Percentiles rank a stretch among this genome's conserved stretches.
Evolutionary conservation across 2,797 vertebrate species (phyloP).

Genomic region (Tamandua tetradactyla): DNA sequence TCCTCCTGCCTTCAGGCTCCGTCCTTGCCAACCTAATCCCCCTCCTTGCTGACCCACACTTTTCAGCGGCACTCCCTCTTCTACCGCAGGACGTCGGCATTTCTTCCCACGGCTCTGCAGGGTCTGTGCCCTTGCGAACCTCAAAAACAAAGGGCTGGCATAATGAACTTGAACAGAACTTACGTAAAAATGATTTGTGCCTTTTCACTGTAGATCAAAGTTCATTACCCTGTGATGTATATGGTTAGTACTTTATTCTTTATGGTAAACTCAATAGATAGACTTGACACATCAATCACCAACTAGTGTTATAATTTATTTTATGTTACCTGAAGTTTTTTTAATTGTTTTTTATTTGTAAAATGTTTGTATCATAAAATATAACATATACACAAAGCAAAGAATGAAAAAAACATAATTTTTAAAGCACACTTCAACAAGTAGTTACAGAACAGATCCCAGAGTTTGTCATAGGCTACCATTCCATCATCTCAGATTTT

Average conservation of each 20-base stretch:
- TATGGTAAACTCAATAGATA: not conserved
- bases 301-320: not conserved
- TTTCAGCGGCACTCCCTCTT: not conserved
- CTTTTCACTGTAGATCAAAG: slow-evolving; percentile 33
- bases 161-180: not conserved
- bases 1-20: not conserved
- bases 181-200: slow-evolving; percentile 28
- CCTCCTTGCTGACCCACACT: too few species aligned
- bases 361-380: too few species aligned
- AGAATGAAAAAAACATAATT: too few species aligned
- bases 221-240: not conserved
- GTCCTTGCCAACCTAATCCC: not conserved
- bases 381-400: too few species aligned
- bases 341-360: too few species aligned
- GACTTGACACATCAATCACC: not conserved
- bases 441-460: too few species aligned
- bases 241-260: not conserved
- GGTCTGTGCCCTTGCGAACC: not conserved
- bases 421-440: too few species aligned
- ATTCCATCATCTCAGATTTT: too few species aligned
- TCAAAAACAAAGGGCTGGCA: not conserved
- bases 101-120: not conserved
- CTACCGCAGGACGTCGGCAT: not conserved
- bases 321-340: slow-evolving; percentile 8
- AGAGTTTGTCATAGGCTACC: too few species aligned